Conservation (phyloP, 2,888 invertebrate species). For the Cheilosia vulpina region DNA sequence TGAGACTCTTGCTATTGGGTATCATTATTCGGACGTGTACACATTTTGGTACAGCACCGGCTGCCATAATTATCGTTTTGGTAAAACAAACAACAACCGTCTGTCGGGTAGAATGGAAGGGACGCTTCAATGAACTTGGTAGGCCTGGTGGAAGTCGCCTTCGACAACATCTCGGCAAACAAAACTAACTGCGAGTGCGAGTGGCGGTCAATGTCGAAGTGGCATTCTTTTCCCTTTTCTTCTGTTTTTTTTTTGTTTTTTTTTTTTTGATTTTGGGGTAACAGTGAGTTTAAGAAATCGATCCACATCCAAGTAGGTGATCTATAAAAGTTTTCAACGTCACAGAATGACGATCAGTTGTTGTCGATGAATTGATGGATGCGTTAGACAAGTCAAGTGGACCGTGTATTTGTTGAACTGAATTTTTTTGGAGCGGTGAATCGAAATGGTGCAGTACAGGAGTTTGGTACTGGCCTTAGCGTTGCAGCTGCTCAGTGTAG, state of each 20-base stretch:
- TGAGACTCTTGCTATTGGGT: constrained; percentile 42
- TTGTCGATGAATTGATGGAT: constrained; percentile 52
- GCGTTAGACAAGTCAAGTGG: constrained; percentile 39
- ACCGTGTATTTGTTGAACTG: constrained; percentile 9
- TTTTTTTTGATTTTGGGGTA: constrained; percentile 9
- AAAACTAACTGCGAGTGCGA: neutral
- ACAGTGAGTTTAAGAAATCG: constrained; percentile 24
- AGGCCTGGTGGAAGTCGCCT: constrained; percentile 11
- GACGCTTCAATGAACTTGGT: constrained; percentile 54
- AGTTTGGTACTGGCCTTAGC: constrained; percentile 31
- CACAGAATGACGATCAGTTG: constrained; percentile 58
- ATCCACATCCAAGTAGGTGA: constrained; percentile 20
- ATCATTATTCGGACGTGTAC: constrained; percentile 45
- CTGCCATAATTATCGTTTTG: constrained; percentile 51
- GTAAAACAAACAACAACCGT: constrained; percentile 37
- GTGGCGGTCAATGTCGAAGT: constrained; percentile 18
- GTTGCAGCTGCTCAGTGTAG: constrained; percentile 28
- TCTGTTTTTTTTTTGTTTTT: neutral
- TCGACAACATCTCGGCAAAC: constrained; percentile 28
- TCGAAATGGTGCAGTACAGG: constrained; percentile 21
- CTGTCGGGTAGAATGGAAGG: constrained; percentile 23
- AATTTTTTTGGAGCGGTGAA: neutral
- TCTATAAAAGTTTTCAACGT: constrained; percentile 64
- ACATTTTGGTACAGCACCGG: constrained; percentile 25
- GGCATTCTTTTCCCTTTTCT: neutral